Conservation (phyloP, 2,888 invertebrate genomes). For the Pelosia muscerda region DNA sequence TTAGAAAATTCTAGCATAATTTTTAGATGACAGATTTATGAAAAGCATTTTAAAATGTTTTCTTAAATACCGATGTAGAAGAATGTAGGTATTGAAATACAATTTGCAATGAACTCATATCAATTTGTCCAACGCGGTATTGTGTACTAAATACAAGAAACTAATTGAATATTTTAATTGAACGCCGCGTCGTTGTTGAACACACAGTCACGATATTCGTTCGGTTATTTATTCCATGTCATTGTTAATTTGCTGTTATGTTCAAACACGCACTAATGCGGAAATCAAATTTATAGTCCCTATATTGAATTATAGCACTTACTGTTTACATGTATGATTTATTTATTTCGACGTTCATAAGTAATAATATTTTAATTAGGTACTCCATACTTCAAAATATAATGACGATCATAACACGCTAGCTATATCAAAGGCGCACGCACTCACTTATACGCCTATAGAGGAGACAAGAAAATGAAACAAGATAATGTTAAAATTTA, state of each 20-base stretch:
- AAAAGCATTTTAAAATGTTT: too few relatives aligned
- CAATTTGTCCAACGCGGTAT: neutral
- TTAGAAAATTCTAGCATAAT: neutral
- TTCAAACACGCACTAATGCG: neutral
- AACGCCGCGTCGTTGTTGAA: neutral
- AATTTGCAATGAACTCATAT: neutral
- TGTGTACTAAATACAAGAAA: neutral
- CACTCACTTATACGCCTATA: neutral
- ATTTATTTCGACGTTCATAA: neutral
- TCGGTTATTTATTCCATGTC: neutral
- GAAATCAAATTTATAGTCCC: neutral
- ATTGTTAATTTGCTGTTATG: conserved; percentile 3
- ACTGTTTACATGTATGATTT: conserved; percentile 4
- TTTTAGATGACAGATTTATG: too few relatives aligned
- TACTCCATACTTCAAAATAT: neutral
- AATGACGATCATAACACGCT: neutral
- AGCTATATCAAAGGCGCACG: neutral
- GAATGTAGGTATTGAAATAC: neutral
- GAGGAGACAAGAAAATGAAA: neutral
- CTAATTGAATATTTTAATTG: neutral
- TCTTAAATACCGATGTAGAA: too few relatives aligned
- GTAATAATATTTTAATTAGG: too few relatives aligned
- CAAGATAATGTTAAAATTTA: neutral
- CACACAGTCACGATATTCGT: neutral
- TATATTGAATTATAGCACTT: neutral